Conservation (phyloP, 2,888 invertebrate species). For the Therioaphis trifolii region DNA sequence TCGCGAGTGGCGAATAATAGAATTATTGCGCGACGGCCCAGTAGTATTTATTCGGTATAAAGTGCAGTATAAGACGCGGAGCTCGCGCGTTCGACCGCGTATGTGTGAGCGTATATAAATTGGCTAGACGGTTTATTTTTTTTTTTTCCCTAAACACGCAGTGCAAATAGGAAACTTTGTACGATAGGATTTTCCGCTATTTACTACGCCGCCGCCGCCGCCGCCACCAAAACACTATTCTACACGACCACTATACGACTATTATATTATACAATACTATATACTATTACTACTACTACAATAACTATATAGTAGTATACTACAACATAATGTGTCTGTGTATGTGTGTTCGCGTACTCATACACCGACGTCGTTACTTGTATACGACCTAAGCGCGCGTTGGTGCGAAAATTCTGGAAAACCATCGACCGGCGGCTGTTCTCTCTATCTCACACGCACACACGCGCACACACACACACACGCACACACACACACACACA, state of each 20-base stretch:
- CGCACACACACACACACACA: no score
- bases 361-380: constrained; percentile 16
- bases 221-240: constrained; percentile 6
- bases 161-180: constrained; percentile 47
- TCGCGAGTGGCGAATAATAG: no score
- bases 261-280: background rate
- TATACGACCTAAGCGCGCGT: constrained; percentile 39
- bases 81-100: background rate
- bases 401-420: constrained; percentile 60
- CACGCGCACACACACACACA: background rate
- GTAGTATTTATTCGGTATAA: no score
- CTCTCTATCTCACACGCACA: no score
- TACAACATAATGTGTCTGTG: background rate
- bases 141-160: background rate
- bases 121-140: constrained; percentile 43
- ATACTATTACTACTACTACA: background rate
- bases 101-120: background rate
- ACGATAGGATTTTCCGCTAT: constrained; percentile 48
- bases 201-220: background rate
- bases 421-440: constrained; percentile 40
- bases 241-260: background rate
- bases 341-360: background rate
- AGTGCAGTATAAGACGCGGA: no score
- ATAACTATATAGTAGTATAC: no score
- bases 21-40: no score